A percentile compares a stretch with the other conserved stretches of the same genome.
Evolutionary conservation across 1,140 invertebrate genomes (phyloP).

Genomic region (Ganaspis sp.): DNA sequence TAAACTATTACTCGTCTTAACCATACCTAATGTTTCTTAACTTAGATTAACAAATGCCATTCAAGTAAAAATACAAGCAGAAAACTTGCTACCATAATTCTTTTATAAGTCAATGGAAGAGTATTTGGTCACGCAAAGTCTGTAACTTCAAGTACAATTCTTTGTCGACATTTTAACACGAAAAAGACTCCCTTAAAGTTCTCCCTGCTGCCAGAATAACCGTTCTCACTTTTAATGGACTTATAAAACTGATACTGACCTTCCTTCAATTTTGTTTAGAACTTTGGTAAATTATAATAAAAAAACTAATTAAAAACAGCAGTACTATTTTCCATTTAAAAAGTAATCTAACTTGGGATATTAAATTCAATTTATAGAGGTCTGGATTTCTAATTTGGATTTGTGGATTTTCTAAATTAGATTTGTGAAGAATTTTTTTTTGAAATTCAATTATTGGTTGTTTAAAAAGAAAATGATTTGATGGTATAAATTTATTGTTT

Average conservation of each 20-base stretch:
- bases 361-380: too few relatives aligned
- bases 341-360: background rate
- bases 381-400: too few relatives aligned
- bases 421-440: too few relatives aligned
- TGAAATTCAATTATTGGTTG: too few relatives aligned
- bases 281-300: background rate
- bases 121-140: background rate
- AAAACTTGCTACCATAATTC: background rate
- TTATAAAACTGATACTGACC: constrained; percentile 25
- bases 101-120: background rate
- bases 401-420: too few relatives aligned
- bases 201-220: constrained; percentile 21
- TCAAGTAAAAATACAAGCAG: background rate
- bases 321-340: background rate
- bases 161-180: constrained; percentile 22
- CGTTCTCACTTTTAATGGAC: constrained; percentile 11
- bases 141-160: background rate
- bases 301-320: constrained; percentile 1
- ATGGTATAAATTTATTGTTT: too few relatives aligned
- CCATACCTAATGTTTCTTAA: background rate
- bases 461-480: too few relatives aligned
- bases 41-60: background rate
- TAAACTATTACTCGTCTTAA: constrained; percentile 49
- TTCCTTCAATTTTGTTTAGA: background rate
- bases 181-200: constrained; percentile 4